A percentile compares a stretch with the other conserved stretches of the same genome.
Conservation (phyloP, 2,797 vertebrate species). For the Hydrolagus colliei region DNA sequence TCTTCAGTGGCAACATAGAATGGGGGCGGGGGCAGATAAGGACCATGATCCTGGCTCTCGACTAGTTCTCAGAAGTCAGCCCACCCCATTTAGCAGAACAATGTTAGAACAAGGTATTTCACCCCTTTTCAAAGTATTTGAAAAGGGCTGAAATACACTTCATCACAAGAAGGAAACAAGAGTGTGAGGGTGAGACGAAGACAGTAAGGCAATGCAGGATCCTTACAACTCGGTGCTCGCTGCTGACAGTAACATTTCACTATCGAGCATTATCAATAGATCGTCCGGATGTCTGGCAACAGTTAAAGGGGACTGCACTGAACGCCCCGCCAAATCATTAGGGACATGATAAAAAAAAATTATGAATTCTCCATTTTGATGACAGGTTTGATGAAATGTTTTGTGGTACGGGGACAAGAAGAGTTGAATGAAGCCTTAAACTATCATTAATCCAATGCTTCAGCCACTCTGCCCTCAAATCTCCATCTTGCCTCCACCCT, state of each 20-base stretch:
- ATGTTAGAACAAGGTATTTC: too few relatives aligned
- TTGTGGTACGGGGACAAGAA: not conserved
- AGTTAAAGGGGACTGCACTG: constrained; percentile 2
- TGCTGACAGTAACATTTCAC: not conserved
- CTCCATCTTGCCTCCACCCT: too few relatives aligned
- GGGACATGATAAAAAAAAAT: not conserved
- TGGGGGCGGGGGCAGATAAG: too few relatives aligned
- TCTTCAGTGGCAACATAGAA: too few relatives aligned
- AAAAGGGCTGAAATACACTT: too few relatives aligned
- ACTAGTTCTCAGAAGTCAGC: too few relatives aligned
- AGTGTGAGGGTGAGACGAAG: not conserved
- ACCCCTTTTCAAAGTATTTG: too few relatives aligned
- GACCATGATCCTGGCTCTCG: too few relatives aligned
- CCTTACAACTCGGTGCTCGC: not conserved
- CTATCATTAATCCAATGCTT: too few relatives aligned
- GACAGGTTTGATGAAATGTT: not conserved
- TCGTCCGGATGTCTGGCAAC: not conserved
- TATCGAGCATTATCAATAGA: not conserved
- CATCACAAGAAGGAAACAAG: too few relatives aligned
- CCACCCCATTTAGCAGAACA: too few relatives aligned
- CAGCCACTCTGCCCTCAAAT: too few relatives aligned
- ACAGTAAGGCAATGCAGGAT: not conserved
- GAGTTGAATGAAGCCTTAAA: constrained; percentile 11
- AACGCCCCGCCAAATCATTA: not conserved
- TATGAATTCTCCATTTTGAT: constrained; percentile 4